Percentiles rank a stretch among this genome's conserved stretches.
phyloP scores from a whole-genome alignment of 2,888 invertebrate species.

The Platycheirus rosarum region DNA sequence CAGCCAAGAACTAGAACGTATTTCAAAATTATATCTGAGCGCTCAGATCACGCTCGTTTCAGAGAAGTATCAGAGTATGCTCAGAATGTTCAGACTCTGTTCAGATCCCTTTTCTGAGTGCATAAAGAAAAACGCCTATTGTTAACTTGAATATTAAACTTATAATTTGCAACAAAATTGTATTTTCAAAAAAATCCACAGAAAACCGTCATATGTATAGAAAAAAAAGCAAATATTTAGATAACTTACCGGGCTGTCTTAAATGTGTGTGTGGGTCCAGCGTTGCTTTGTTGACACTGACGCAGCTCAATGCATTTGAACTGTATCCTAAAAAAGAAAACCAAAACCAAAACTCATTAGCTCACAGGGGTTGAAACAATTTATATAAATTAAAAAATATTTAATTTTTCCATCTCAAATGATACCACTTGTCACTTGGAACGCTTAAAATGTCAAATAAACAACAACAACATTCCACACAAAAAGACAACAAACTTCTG shows the following conservation, averaged over 20 bases:
- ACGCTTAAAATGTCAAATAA: constrained; percentile 56
- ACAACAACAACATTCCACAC: neutral
- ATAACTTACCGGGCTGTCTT: constrained; percentile 91
- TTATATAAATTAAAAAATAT: constrained; percentile 14
- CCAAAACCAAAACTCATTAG: constrained; percentile 64
- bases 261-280: constrained; percentile 95
- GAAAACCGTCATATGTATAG: too few species aligned
- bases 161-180: too few species aligned
- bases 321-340: constrained; percentile 91
- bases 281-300: constrained; percentile 86
- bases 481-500: constrained; percentile 2
- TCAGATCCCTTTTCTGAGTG: too few species aligned
- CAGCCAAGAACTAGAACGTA: too few species aligned
- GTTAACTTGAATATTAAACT: too few species aligned
- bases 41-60: too few species aligned
- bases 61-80: too few species aligned
- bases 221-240: neutral
- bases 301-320: constrained; percentile 89
- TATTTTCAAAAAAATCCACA: too few species aligned
- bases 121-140: too few species aligned
- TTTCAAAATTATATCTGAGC: too few species aligned
- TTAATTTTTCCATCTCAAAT: constrained; percentile 36
- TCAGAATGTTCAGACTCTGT: too few species aligned
- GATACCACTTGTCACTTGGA: constrained; percentile 47
- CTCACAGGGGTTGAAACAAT: constrained; percentile 5